Percentiles rank a stretch among this genome's conserved stretches.
Evolutionary conservation across 2,888 invertebrate species (phyloP).

Genomic region (Zhuqinia jingwanae): DNA sequence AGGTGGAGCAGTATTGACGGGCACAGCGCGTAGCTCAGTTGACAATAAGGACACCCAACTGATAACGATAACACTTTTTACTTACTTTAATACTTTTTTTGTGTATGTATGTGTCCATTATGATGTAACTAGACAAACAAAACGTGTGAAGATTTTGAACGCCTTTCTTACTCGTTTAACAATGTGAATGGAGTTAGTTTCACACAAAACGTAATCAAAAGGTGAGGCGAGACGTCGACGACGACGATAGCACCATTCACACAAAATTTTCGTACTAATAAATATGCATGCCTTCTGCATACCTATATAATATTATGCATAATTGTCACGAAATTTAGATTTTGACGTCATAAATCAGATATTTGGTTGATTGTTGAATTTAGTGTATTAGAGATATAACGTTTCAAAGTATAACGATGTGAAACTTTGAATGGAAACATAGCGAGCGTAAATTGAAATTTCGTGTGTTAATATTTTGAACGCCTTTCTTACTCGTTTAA

Average conservation of each 20-base stretch:
- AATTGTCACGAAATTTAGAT: not conserved
- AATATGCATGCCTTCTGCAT: constrained; percentile 20
- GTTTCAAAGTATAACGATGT: no score
- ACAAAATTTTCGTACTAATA: constrained; percentile 38
- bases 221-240: not conserved
- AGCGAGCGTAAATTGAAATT: no score
- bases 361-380: constrained; percentile 1
- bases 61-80: constrained; percentile 57
- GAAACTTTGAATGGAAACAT: no score
- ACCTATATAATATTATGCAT: constrained; percentile 35
- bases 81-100: no score
- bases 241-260: not conserved
- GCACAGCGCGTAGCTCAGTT: constrained; percentile 3
- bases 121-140: constrained; percentile 37
- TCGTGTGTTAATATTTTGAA: constrained; percentile 38
- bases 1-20: constrained; percentile 35
- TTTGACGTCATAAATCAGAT: constrained; percentile 24
- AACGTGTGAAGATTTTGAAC: constrained; percentile 41
- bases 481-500: not conserved
- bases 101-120: constrained; percentile 9
- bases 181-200: constrained; percentile 25
- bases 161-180: not conserved
- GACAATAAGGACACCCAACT: constrained; percentile 56
- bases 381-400: no score
- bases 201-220: not conserved